Evolutionary conservation across 2,797 vertebrate species (phyloP), one percentile per base, ranked within the genome.

Genomic region (Odontamblyopus lacepedii): DNA sequence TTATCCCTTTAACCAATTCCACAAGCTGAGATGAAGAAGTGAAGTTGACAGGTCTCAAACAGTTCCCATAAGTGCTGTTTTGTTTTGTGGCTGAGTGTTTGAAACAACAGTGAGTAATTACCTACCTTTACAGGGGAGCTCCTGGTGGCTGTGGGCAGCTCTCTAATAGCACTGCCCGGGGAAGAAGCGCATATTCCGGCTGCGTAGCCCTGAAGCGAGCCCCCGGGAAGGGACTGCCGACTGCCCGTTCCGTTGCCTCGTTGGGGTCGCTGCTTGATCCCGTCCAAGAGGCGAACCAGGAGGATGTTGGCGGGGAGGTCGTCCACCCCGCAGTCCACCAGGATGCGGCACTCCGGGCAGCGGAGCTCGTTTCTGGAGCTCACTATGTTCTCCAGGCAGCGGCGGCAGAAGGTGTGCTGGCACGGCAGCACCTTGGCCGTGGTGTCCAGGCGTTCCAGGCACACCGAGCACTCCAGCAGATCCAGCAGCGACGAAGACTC

Each of bases 361-460:
- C 97, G 96, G 78, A 98, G 95, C 89, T 98, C 97, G 86, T 95
- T 95, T 75, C 96, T 93, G 80, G 97, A 98, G 92, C 95, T 95
- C 82, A 98, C 92, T 69, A 98, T 98, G 94, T 96, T 97, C 91
- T 98, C 96, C 91, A 98, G 93, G 90, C 97, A 98, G 91, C 96
- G 96, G 87, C 96, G 96, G 91, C 97, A 98, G 94, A 98, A 98
- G 87, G 97, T 98, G 93, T 98, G 97, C 92, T 98, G 97, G 88
- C 97, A 98, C 18, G 97, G 97, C 82, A 98, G 95, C 75, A 97
- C 97, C 91, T 94, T 95, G 87, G 97, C 97, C 81, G 95, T 98
- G 82, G 96, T 95, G 93, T 98, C 97, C 95, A 98, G 91, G 76
- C 97, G 95, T 92, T 98, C 97, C 95, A 98, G 90, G 91, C 97